phyloP scores from a whole-genome alignment of 2,797 vertebrate genomes.

The Peromyscus attwateri region DNA sequence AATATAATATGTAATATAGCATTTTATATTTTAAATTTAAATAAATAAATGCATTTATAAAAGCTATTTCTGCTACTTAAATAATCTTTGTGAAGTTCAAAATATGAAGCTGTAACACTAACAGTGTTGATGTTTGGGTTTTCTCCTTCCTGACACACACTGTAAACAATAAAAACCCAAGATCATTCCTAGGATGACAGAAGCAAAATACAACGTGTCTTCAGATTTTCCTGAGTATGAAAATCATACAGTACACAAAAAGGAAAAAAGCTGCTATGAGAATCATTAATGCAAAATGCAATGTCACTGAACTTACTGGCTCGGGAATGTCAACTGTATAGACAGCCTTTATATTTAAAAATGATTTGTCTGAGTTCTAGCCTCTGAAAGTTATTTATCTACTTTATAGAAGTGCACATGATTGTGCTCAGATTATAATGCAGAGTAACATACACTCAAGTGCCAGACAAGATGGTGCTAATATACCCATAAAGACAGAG shows the following conservation, averaged over 20 bases:
- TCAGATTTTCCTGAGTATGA: slow-evolving; percentile 48
- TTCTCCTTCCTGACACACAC: slow-evolving; percentile 27
- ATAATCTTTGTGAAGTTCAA: slow-evolving; percentile 64
- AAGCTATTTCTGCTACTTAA: slow-evolving; percentile 67
- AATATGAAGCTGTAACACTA: neutral
- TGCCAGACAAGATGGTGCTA: neutral
- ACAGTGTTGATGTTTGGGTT: slow-evolving; percentile 1
- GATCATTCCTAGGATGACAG: slow-evolving; percentile 22
- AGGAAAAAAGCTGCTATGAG: slow-evolving; percentile 15
- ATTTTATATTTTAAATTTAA: slow-evolving; percentile 70
- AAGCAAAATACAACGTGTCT: neutral
- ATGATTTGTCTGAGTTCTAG: slow-evolving; percentile 22
- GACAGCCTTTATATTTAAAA: slow-evolving; percentile 25
- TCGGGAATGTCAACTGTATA: neutral
- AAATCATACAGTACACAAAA: slow-evolving; percentile 18
- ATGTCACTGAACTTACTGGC: slow-evolving; percentile 49
- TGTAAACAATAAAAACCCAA: slow-evolving; percentile 58
- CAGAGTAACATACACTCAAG: slow-evolving; percentile 15
- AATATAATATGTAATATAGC: slow-evolving; percentile 68
- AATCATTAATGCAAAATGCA: slow-evolving; percentile 50
- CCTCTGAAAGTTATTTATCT: neutral
- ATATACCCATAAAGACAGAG: neutral
- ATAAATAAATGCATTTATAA: slow-evolving; percentile 78
- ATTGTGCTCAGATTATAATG: neutral
- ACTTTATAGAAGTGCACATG: neutral